Evolutionary conservation across 2,888 invertebrate genomes (phyloP), one percentile per base, ranked within the genome.

Genomic region (Zeuzera pyrina): DNA sequence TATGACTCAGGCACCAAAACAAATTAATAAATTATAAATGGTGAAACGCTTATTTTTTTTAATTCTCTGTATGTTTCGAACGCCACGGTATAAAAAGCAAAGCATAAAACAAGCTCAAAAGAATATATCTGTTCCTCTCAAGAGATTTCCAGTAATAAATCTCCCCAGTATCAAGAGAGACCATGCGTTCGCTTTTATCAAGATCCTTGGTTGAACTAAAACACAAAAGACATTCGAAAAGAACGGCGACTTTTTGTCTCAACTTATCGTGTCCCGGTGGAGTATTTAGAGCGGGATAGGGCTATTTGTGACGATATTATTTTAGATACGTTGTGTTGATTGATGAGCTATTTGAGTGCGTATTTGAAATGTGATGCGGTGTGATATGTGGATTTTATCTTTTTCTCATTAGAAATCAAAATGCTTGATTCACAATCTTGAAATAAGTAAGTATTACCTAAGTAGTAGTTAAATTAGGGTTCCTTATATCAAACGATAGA

Each of bases 61-160:
- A n/a, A n/a, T n/a, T n/a, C n/a, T n/a, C n/a, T n/a, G n/a, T n/a
- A n/a, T n/a, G n/a, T n/a, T n/a, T n/a, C n/a, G n/a, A n/a, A n/a
- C n/a, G n/a, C n/a, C n/a, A n/a, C n/a, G n/a, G n/a, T n/a, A n/a
- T n/a, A n/a, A n/a, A n/a, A n/a, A n/a, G n/a, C n/a, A n/a, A n/a
- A n/a, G n/a, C n/a, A n/a, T n/a, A n/a, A n/a, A n/a, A n/a, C n/a
- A 12, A 21, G 48, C 55, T 60, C 60, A 57, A 64, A 66, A 64
- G 62, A 62, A 67, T 66, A 63, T 63, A 71, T 71, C 57, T 52
- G 52, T 51, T 47, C 44, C 43, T 54, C 70, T 58, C 65, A 30
- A 43, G 63, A 68, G 71, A 62, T 62, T 64, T 54, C 35, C 38
- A 49, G 70, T 49, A 69, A 74, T 76, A 74, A 74, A 74, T 76